Percentiles rank a stretch among this genome's conserved stretches.
Evolutionary conservation across 2,113 vertebrate species (phyloP).

Genomic region (Cheirogaleus medius): DNA sequence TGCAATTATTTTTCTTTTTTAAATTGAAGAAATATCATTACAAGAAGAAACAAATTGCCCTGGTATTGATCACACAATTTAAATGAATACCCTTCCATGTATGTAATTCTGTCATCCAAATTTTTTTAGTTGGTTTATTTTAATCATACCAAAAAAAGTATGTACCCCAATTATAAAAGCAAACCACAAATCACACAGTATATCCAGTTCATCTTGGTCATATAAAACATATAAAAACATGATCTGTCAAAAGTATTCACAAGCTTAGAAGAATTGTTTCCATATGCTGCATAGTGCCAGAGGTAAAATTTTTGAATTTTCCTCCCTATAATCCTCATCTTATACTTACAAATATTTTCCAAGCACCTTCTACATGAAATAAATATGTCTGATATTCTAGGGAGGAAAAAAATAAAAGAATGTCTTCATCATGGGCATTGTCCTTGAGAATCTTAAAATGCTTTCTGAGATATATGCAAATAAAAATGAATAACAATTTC

Average conservation of each 20-base stretch:
- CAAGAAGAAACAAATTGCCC: background rate
- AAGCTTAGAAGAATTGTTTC: conserved; percentile 16
- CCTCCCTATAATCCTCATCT: background rate
- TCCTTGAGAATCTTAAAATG: background rate
- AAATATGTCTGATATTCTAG: background rate
- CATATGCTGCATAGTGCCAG: background rate
- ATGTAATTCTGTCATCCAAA: background rate
- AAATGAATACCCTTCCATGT: background rate
- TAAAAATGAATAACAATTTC: background rate
- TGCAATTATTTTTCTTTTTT: conserved; percentile 32
- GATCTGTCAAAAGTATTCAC: background rate
- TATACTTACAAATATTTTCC: background rate
- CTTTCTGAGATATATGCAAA: background rate
- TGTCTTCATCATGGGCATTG: background rate
- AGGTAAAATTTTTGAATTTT: background rate
- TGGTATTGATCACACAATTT: background rate
- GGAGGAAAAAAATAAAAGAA: background rate
- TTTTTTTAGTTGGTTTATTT: background rate
- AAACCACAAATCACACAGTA: background rate
- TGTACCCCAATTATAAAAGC: background rate
- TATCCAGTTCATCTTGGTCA: background rate
- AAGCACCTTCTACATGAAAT: background rate
- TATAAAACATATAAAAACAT: background rate
- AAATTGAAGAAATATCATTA: conserved; percentile 19
- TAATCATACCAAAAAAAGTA: background rate